Conservation (phyloP, 2,113 vertebrate genomes). For the Rhagologus leucostigma region DNA sequence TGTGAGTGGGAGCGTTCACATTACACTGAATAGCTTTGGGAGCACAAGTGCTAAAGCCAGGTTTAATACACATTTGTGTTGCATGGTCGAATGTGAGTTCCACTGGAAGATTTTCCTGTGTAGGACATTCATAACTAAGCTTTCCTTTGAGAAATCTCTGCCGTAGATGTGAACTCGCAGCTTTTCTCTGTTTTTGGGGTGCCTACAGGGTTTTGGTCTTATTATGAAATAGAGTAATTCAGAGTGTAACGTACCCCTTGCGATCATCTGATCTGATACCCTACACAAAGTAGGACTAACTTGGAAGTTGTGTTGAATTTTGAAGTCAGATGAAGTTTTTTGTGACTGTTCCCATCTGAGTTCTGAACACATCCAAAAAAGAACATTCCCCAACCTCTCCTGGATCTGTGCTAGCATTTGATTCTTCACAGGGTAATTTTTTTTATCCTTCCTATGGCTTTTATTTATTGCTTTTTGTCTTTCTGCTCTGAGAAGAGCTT, state of each 20-base stretch:
- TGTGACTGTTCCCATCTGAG: neutral
- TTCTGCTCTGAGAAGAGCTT: neutral
- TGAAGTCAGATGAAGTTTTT: neutral
- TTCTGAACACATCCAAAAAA: neutral
- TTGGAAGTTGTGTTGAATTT: neutral
- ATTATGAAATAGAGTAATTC: neutral
- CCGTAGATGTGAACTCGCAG: neutral
- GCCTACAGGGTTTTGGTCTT: neutral
- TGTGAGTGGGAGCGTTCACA: neutral
- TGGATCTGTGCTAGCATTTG: neutral
- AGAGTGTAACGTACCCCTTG: neutral
- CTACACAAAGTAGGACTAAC: neutral
- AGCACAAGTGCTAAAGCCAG: neutral
- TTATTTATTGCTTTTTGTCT: neutral
- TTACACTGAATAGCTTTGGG: neutral
- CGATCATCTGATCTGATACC: neutral
- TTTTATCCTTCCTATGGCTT: neutral
- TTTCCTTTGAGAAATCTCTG: neutral
- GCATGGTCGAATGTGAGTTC: neutral
- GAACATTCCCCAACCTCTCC: neutral
- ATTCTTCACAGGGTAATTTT: neutral
- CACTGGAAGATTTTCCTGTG: neutral
- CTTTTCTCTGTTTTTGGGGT: neutral
- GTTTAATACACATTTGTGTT: neutral
- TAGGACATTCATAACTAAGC: neutral